Percentiles rank a stretch among this genome's conserved stretches.
Evolutionary conservation across 1,140 invertebrate species (phyloP).

Genomic region (Dendrolimus punctatus): DNA sequence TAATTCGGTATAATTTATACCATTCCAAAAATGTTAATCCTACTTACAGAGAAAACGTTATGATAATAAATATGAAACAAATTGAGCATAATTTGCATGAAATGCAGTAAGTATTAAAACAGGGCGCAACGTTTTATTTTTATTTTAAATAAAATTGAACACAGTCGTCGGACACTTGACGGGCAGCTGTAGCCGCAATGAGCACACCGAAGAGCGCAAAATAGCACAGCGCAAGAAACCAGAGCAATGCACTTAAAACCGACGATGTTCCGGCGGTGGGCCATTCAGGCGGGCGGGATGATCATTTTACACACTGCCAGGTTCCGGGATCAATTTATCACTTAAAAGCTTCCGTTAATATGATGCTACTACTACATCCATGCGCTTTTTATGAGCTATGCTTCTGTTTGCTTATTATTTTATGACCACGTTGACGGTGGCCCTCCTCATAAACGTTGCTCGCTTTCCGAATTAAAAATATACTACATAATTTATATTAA

Average conservation of each 20-base stretch:
- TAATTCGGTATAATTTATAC: too few relatives aligned
- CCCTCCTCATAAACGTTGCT: too few relatives aligned
- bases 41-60: too few relatives aligned
- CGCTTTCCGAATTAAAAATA: too few relatives aligned
- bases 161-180: slow-evolving; percentile 3
- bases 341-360: slow-evolving; percentile 62
- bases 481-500: too few relatives aligned
- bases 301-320: slow-evolving; percentile 59
- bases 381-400: slow-evolving; percentile 36
- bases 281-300: slow-evolving; percentile 39
- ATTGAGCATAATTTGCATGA: too few relatives aligned
- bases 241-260: slow-evolving; percentile 48
- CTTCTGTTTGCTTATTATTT: slow-evolving; percentile 15
- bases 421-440: not conserved
- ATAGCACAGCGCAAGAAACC: slow-evolving; percentile 23
- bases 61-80: too few relatives aligned
- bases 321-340: slow-evolving; percentile 68
- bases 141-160: too few relatives aligned
- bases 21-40: too few relatives aligned
- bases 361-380: slow-evolving; percentile 21
- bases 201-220: slow-evolving; percentile 19
- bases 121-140: too few relatives aligned
- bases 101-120: too few relatives aligned
- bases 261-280: slow-evolving; percentile 24
- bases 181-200: slow-evolving; percentile 8